Evolutionary conservation across 2,888 invertebrate genomes (phyloP), one percentile per base, ranked within the genome.

Genomic region (Ennomos erosarius): DNA sequence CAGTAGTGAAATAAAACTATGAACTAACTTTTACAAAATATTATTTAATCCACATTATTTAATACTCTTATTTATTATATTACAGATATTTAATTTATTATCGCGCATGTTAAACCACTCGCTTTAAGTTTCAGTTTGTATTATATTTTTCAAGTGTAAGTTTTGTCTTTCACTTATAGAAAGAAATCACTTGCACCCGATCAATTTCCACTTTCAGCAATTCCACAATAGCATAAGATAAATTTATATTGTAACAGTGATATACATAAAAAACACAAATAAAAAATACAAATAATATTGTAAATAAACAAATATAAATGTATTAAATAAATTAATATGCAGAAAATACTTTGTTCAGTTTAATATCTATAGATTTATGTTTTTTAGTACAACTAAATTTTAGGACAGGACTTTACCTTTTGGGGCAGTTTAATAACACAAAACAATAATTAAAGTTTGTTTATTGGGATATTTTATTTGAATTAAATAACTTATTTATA

Each of bases 281-380:
- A 16, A 16, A 16, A 16, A 16, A 38, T 35, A 42, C 12, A 10
- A 55, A 42, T 5, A 9, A 44, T 59, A 56, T 54, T 65, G 62
- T 65, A 65, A 56, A 59, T 62, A 62, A 55, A 45, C 26, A 47
- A 48, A 34, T 42, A 43, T 12, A 35, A 46, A 6, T 26, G 3
- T 26, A 6, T 26, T 26, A 6, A n/a, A n/a, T n/a, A n/a, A n/a
- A n/a, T n/a, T n/a, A n/a, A n/a, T n/a, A n/a, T n/a, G n/a, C n/a
- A n/a, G n/a, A n/a, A n/a, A n/a, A n/a, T n/a, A n/a, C n/a, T n/a
- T n/a, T n/a, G n/a, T 26, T 26, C 26, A 6, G 26, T 26, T 53
- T n/a, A n/a, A n/a, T n/a, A 55, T 44, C 49, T 50, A 13, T 47
- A 55, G 49, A 56, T 50, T 45, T 56, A 60, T 55, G 47, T 48